These are phyloP conservation scores for Nicator chloris DNA, from an alignment of 2,113 vertebrate genomes.

Conservation along the genomic window DNA sequence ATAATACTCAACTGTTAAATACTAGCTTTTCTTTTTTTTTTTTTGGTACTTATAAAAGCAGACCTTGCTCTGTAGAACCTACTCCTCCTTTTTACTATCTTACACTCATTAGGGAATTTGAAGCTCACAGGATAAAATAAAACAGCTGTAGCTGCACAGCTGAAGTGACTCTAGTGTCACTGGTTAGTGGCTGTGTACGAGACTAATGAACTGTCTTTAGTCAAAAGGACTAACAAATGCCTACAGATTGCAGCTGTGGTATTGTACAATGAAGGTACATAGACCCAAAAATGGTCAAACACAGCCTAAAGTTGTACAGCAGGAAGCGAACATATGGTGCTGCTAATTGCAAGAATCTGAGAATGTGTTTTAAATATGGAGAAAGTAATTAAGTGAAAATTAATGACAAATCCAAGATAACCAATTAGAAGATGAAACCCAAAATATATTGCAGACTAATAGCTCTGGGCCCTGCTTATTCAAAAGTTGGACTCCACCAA, in stretches of 20 bases:
- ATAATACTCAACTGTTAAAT: not conserved
- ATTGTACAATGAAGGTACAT: not conserved
- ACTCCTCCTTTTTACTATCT: not conserved
- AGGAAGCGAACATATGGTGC: not conserved
- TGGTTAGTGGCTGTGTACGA: not conserved
- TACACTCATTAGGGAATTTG: not conserved
- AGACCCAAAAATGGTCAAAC: not conserved
- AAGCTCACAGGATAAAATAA: not conserved
- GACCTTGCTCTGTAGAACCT: not conserved
- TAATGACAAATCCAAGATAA: not conserved
- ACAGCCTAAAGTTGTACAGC: not conserved
- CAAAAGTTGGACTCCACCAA: not conserved
- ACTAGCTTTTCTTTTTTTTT: too few relatives aligned
- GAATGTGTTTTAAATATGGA: not conserved
- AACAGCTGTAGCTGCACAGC: not conserved
- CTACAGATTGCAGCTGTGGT: not conserved
- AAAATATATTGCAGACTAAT: not conserved
- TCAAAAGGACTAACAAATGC: not conserved
- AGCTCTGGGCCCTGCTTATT: not conserved
- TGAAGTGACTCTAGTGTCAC: not conserved
- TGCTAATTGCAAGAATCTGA: slow-evolving; percentile 6
- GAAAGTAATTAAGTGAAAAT: slow-evolving; percentile 26
- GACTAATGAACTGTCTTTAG: not conserved
- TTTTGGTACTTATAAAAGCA: not conserved
- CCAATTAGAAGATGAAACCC: not conserved